Conservation (phyloP, 2,113 vertebrate species). For the Pandion haliaetus region DNA sequence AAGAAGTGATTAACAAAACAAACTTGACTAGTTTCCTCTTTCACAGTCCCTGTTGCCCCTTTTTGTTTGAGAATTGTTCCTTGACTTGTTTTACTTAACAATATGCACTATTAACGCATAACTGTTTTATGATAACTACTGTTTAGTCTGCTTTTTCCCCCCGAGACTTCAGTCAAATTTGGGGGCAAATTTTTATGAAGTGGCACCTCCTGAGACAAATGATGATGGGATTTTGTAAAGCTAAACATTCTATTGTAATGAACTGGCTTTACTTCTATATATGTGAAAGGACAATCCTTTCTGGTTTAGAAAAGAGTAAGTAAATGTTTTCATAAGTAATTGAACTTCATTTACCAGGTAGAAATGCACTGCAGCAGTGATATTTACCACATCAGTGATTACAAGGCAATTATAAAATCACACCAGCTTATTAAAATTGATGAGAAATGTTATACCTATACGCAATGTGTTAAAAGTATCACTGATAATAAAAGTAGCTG, state of each 20-base stretch:
- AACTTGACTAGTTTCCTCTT: background rate
- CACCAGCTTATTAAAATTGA: background rate
- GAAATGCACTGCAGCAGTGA: conserved; percentile 1
- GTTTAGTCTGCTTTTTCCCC: background rate
- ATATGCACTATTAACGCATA: background rate
- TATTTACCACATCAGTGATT: conserved; percentile 39
- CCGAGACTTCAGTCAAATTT: background rate
- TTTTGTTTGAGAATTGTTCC: background rate
- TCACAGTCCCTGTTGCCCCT: background rate
- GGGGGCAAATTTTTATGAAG: background rate
- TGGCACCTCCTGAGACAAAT: background rate
- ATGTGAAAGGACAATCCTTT: background rate
- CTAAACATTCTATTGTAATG: background rate
- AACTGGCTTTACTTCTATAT: background rate
- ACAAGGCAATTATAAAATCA: conserved; percentile 47
- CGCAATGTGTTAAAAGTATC: background rate
- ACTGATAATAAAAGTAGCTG: background rate
- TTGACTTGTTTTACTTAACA: background rate
- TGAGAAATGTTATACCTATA: background rate
- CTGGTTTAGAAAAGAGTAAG: background rate
- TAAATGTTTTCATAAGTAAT: conserved; percentile 12
- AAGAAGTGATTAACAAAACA: background rate
- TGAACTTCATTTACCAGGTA: conserved; percentile 10
- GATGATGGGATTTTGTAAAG: background rate
- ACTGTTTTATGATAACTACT: background rate